phyloP scores from a whole-genome alignment of 2,888 invertebrate genomes.

The Plusia festucae region DNA sequence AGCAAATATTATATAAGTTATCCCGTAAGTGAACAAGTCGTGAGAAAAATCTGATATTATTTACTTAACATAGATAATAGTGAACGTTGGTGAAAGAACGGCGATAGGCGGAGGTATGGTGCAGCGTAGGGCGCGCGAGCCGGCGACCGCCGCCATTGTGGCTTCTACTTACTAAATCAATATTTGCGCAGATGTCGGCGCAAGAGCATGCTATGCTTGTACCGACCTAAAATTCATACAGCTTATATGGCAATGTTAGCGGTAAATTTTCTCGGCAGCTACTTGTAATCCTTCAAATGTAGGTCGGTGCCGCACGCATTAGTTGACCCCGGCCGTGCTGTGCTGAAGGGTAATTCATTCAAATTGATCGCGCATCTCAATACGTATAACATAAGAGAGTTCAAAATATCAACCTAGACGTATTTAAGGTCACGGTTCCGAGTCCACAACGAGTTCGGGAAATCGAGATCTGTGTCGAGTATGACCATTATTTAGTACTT shows the following conservation, averaged over 20 bases:
- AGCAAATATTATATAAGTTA: slow-evolving; percentile 47
- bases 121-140: slow-evolving; percentile 68
- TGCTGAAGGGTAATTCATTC: slow-evolving; percentile 83
- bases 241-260: slow-evolving; percentile 89
- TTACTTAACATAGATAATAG: slow-evolving; percentile 69
- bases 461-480: slow-evolving; percentile 40
- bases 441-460: slow-evolving; percentile 31
- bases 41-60: slow-evolving; percentile 68
- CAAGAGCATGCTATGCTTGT: slow-evolving; percentile 88
- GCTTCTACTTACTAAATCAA: slow-evolving; percentile 88
- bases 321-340: slow-evolving; percentile 80
- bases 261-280: slow-evolving; percentile 89
- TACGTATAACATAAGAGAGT: slow-evolving; percentile 54
- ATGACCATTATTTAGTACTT: slow-evolving; percentile 24
- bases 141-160: slow-evolving; percentile 77
- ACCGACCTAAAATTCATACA: slow-evolving; percentile 89
- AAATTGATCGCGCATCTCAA: slow-evolving; percentile 73
- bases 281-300: slow-evolving; percentile 89
- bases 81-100: slow-evolving; percentile 68
- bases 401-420: slow-evolving; percentile 49
- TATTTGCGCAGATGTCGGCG: slow-evolving; percentile 89
- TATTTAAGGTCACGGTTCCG: slow-evolving; percentile 44
- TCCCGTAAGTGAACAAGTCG: slow-evolving; percentile 43
- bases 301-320: slow-evolving; percentile 87
- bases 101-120: slow-evolving; percentile 63